These are phyloP conservation scores for Pharmacophagus antenor DNA, from an alignment of 2,888 invertebrate species.

Conservation along the genomic window DNA sequence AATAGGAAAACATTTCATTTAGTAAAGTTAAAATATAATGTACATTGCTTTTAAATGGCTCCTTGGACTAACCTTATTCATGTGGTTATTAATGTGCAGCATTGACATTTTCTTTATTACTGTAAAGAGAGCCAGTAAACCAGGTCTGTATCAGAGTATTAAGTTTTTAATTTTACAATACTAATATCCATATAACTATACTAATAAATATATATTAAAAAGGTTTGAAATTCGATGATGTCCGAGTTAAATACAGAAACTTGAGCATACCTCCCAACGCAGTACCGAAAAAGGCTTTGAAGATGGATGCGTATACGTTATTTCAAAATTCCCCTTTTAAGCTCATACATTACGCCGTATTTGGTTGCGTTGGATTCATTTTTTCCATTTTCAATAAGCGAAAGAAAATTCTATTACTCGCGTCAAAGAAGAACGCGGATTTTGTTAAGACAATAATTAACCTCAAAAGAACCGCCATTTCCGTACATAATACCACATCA, in stretches of 20 bases:
- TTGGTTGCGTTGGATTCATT: slow-evolving; percentile 53
- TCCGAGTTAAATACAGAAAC: slow-evolving; percentile 9
- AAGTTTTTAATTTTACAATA: not conserved
- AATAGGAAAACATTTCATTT: slow-evolving; percentile 24
- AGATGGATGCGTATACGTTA: slow-evolving; percentile 10
- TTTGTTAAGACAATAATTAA: slow-evolving; percentile 17
- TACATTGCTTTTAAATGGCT: slow-evolving; percentile 74
- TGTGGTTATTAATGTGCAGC: slow-evolving; percentile 63
- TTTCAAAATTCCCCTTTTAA: slow-evolving; percentile 22
- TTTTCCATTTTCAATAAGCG: slow-evolving; percentile 53
- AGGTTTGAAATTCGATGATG: slow-evolving; percentile 26
- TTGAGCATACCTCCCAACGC: not conserved
- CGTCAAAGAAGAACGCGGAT: slow-evolving; percentile 37
- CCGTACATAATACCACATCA: slow-evolving; percentile 35
- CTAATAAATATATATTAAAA: slow-evolving; percentile 28
- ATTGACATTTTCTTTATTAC: slow-evolving; percentile 43
- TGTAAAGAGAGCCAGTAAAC: slow-evolving; percentile 20
- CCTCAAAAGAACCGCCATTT: slow-evolving; percentile 42
- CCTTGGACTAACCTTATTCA: slow-evolving; percentile 48
- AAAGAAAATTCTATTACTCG: slow-evolving; percentile 44
- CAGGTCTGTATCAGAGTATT: slow-evolving; percentile 13
- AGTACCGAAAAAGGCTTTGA: slow-evolving; percentile 1
- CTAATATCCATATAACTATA: not conserved
- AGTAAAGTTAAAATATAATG: slow-evolving; percentile 43
- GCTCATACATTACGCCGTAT: slow-evolving; percentile 49